Percentiles rank a stretch among this genome's conserved stretches.
phyloP scores from a whole-genome alignment of 1,140 invertebrate species.

The Carcinoscorpius rotundicauda region DNA sequence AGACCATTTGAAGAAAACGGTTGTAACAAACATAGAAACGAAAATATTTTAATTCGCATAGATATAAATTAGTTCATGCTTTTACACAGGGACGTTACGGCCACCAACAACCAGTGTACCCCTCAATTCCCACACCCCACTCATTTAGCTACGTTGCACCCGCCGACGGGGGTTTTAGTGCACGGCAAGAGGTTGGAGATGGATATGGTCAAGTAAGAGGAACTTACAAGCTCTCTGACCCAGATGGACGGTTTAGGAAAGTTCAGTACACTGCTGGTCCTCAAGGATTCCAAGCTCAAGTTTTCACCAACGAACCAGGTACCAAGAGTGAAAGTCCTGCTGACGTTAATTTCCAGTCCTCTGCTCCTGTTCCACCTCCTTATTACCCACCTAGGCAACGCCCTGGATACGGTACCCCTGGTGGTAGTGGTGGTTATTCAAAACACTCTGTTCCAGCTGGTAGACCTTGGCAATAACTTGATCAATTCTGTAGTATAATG shows the following conservation, averaged over 20 bases:
- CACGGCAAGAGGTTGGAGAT: conserved; percentile 5
- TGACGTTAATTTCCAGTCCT: conserved; percentile 9
- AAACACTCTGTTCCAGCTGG: too few species aligned
- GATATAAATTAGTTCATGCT: too few species aligned
- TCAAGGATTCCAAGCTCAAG: conserved; percentile 24
- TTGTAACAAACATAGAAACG: too few species aligned
- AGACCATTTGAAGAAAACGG: too few species aligned
- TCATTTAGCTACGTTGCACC: conserved; percentile 27
- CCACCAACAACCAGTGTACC: too few species aligned
- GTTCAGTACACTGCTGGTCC: conserved; percentile 30
- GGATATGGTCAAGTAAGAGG: conserved; percentile 16
- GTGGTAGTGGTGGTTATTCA: too few species aligned
- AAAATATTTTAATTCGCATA: too few species aligned
- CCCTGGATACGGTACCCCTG: too few species aligned
- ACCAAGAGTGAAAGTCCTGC: conserved; percentile 9
- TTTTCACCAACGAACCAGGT: conserved; percentile 13
- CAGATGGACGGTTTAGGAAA: conserved; percentile 22
- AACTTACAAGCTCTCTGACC: conserved; percentile 19
- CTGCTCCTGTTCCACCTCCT: background rate
- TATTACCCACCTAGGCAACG: too few species aligned
- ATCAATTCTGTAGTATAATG: too few species aligned
- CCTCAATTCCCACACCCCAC: conserved; percentile 8
- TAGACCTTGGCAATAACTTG: too few species aligned
- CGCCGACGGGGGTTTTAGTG: conserved; percentile 1
- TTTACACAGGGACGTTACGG: too few species aligned